Conservation (phyloP, 2,113 vertebrate species). For the Mormyrus iriodes region DNA sequence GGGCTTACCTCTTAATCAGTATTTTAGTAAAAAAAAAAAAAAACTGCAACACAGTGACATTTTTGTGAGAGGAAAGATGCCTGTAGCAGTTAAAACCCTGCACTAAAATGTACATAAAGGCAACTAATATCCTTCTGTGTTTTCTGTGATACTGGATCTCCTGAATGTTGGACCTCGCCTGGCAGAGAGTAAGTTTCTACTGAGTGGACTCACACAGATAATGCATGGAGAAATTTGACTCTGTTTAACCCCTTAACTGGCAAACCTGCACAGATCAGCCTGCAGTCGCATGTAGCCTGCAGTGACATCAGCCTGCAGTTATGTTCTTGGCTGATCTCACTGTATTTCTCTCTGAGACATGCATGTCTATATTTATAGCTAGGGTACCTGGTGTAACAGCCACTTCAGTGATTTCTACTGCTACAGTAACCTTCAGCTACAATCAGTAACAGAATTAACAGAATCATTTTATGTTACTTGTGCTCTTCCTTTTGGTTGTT, state of each 20-base stretch:
- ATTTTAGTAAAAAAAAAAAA: neutral
- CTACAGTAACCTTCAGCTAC: neutral
- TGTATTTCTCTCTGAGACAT: neutral
- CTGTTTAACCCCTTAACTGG: neutral
- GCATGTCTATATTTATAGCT: neutral
- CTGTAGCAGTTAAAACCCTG: neutral
- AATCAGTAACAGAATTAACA: neutral
- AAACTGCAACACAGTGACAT: neutral
- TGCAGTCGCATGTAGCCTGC: neutral
- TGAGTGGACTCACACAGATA: neutral
- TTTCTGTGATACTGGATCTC: neutral
- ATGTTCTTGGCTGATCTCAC: neutral
- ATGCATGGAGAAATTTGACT: neutral
- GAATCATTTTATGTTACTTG: neutral
- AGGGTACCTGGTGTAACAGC: neutral
- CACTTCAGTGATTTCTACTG: neutral
- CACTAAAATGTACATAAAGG: neutral
- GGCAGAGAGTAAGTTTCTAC: neutral
- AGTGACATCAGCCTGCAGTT: neutral
- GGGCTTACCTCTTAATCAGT: neutral
- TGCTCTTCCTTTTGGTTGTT: neutral
- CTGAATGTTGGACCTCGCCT: neutral
- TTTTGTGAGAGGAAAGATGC: neutral
- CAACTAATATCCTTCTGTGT: neutral
- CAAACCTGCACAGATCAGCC: neutral